A percentile compares a stretch with the other conserved stretches of the same genome.
These are phyloP conservation scores for Oreochromis spilurus DNA, from an alignment of 2,113 vertebrate genomes.

Conservation along the genomic window DNA sequence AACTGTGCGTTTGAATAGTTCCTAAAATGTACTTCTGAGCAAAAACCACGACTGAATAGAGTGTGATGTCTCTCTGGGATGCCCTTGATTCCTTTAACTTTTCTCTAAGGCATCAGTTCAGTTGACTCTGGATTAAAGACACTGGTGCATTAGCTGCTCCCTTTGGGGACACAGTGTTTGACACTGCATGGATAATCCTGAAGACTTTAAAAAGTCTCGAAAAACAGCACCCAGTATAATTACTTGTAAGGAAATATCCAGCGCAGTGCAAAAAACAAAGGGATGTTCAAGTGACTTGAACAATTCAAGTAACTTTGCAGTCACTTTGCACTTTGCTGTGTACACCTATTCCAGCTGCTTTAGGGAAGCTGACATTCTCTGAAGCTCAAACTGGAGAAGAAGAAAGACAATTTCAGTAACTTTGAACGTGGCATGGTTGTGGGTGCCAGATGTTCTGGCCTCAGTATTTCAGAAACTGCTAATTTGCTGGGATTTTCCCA, in stretches of 20 bases:
- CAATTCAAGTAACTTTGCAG: background rate
- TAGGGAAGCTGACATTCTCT: background rate
- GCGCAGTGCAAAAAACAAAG: background rate
- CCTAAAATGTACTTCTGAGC: background rate
- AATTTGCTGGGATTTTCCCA: background rate
- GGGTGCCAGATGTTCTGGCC: too few species aligned
- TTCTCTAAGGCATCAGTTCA: background rate
- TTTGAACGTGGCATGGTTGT: background rate
- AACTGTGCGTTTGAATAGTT: background rate
- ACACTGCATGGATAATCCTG: background rate
- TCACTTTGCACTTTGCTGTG: background rate
- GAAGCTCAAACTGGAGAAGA: background rate
- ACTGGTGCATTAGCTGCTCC: background rate
- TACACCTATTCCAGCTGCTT: background rate
- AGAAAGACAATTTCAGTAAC: background rate
- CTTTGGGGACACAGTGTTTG: background rate
- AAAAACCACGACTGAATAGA: background rate
- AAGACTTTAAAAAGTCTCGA: background rate
- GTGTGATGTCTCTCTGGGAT: background rate
- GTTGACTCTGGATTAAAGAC: constrained; percentile 8
- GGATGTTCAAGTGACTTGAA: background rate
- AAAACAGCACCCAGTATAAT: background rate
- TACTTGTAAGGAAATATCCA: background rate
- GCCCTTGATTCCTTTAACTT: background rate
- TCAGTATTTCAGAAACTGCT: too few species aligned